Evolutionary conservation across 2,888 invertebrate genomes (phyloP).

Genomic region (Bugulina stolonifera): DNA sequence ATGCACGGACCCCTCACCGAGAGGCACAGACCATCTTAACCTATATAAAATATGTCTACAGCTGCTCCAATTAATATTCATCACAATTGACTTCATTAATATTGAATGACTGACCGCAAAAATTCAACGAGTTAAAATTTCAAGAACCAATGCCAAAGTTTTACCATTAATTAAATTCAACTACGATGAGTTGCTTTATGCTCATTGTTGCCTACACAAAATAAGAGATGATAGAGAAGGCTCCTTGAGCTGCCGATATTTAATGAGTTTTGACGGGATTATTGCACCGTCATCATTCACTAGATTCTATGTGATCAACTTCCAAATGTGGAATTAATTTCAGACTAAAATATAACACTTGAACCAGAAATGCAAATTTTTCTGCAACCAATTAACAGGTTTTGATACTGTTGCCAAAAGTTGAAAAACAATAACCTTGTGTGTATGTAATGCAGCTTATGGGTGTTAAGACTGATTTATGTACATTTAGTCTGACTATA

Average conservation of each 20-base stretch:
- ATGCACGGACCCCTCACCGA: neutral
- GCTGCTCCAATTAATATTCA: neutral
- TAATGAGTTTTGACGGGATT: no score
- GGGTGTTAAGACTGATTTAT: no score
- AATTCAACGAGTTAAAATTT: neutral
- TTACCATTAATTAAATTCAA: no score
- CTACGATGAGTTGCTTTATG: no score
- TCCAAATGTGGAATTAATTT: neutral
- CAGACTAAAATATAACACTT: neutral
- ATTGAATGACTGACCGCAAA: neutral
- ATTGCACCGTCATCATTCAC: neutral
- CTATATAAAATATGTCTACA: neutral
- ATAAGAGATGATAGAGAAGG: no score
- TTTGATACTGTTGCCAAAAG: neutral
- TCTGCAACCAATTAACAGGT: neutral
- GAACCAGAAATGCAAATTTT: constrained; percentile 8
- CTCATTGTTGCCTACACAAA: no score
- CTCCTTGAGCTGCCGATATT: no score
- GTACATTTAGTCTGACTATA: no score
- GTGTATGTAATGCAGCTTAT: neutral
- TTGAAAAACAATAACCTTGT: neutral
- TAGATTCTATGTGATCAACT: neutral
- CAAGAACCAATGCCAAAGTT: no score
- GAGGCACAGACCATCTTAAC: neutral
- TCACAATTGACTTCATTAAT: neutral